Conservation (phyloP, 2,797 vertebrate genomes). For the Tenualosa thibaudeaui region DNA sequence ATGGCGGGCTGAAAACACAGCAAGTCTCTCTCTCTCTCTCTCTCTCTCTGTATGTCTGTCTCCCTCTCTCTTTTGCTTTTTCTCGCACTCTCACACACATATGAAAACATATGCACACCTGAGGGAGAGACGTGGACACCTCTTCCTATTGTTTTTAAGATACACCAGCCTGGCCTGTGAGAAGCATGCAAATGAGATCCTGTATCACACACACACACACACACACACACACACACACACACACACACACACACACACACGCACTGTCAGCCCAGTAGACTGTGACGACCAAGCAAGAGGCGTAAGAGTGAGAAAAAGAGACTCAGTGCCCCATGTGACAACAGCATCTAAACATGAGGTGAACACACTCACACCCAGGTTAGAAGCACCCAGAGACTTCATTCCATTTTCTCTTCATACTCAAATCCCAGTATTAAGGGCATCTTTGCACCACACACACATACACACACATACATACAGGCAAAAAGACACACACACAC, state of each 20-base stretch:
- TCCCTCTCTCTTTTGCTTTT: neutral
- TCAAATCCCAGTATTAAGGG: neutral
- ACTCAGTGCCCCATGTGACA: neutral
- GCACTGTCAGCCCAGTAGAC: neutral
- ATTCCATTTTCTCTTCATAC: neutral
- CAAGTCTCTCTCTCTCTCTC: neutral
- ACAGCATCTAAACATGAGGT: neutral
- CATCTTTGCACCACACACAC: neutral
- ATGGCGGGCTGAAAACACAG: constrained; percentile 53
- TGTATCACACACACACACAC: constrained; percentile 15
- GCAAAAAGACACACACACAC: no score
- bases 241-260: constrained; percentile 16
- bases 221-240: neutral
- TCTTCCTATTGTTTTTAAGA: constrained; percentile 15
- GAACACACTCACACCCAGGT: neutral
- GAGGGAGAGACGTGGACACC: neutral
- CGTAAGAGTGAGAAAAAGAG: neutral
- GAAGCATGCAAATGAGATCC: neutral
- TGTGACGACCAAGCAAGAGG: neutral
- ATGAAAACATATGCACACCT: neutral
- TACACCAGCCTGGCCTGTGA: neutral
- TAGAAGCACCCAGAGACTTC: neutral
- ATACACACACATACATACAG: neutral
- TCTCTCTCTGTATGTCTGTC: neutral
- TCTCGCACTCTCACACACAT: neutral